Percentiles rank a stretch among this genome's conserved stretches.
phyloP scores from a whole-genome alignment of 2,797 vertebrate species.

The Halcyon leucocephala region DNA sequence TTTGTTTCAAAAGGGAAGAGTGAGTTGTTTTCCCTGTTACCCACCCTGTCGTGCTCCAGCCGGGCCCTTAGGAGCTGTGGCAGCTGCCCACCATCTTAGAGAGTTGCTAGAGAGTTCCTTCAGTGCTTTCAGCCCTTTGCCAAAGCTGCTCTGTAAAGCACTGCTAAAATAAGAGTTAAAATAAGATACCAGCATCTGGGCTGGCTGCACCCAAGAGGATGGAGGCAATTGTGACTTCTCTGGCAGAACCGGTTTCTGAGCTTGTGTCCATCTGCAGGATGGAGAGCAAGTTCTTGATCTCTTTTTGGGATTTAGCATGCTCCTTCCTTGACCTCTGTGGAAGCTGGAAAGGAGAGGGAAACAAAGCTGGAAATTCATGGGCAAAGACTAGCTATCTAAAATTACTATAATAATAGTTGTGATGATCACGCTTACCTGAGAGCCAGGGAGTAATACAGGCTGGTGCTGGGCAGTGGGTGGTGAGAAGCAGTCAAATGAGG shows the following conservation, averaged over 20 bases:
- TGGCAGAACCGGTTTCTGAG: background rate
- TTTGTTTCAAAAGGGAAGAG: background rate
- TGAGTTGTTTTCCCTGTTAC: accelerated
- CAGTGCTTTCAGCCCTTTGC: background rate
- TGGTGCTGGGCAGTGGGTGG: background rate
- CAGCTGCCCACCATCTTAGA: background rate
- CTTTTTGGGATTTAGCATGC: background rate
- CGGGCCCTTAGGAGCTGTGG: background rate
- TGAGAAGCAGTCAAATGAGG: background rate
- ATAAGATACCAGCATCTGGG: background rate
- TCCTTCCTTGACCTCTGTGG: background rate
- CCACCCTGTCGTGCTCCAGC: background rate
- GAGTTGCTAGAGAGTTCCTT: background rate
- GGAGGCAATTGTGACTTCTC: background rate
- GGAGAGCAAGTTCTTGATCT: background rate
- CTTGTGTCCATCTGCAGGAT: background rate
- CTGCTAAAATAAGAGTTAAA: background rate
- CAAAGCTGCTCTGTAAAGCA: background rate
- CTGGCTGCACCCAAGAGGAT: background rate
- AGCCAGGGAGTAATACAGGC: background rate
- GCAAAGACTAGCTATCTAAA: background rate
- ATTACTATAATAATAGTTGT: accelerated
- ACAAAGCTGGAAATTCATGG: background rate
- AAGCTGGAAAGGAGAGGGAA: background rate
- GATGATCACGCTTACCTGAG: background rate